Base-by-base conservation (phyloP, 2,113 vertebrate genomes). In the Casuarius casuarius region DNA sequence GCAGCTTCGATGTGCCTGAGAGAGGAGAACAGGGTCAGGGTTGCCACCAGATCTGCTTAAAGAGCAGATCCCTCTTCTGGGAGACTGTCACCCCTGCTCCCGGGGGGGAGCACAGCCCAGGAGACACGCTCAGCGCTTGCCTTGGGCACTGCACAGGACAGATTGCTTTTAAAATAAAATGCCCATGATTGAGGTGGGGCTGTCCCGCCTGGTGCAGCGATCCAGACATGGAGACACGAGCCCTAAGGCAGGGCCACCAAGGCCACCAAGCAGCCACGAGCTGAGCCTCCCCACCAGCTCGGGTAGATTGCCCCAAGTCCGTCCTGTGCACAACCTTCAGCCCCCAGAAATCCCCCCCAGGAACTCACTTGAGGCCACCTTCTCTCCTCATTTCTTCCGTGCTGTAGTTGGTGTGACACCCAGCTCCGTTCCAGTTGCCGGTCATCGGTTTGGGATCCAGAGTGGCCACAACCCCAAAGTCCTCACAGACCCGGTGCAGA, bases 401-500 rank as follows among this genome's bases (percentile, higher is more conserved):
- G 98, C 98, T 98, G 97, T 98, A 96, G 90, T 98, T 98, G 76
- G 97, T 98, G 94, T 98, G 98, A 75, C 98, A 98, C 4, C 98
- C 97, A 0, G 98, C 96, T 0, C 98, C 97, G 0, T 98, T 98
- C 98, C 98, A 98, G 95, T 98, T 97, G 42, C 98, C 98, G 0
- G 63, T 94, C 90, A 98, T 98, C 0, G 98, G 98, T 94, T 99
- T 99, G 67, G 99, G 98, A 85, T 99, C 98, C 70, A 99, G 84
- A 1, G 98, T 97, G 49, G 98, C 98, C 46, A 98, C 95, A 2
- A 98, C 94, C 23, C 97, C 97, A 26, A 98, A 98, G 38, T 98
- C 98, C 96, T 99, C 99, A 0, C 98, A 98, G 70, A 99, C 98
- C 0, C 98, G 98, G 80, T 99, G 98, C 66, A 99, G 96, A 90